Conservation (phyloP, 2,888 invertebrate species). For the Heliconius erato region DNA sequence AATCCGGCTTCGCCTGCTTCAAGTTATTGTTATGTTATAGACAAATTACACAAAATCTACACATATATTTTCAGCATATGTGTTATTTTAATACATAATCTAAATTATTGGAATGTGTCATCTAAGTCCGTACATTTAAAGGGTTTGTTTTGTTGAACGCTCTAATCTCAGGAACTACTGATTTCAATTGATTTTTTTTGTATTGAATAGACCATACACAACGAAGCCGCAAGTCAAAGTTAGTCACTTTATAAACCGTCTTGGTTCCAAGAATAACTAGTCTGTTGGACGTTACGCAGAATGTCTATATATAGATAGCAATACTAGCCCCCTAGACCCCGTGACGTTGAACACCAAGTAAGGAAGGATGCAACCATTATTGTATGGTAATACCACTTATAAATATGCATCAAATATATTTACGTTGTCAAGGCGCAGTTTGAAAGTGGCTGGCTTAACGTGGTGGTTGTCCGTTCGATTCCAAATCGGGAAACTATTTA, state of each 20-base stretch:
- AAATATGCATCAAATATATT: conserved; percentile 12
- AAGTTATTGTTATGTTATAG: no score
- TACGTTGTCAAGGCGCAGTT: not conserved
- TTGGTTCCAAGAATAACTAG: conserved; percentile 17
- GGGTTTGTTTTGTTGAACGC: no score
- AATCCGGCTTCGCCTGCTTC: no score
- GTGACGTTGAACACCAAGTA: conserved; percentile 40
- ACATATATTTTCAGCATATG: no score
- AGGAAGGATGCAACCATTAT: conserved; percentile 47
- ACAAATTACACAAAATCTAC: no score
- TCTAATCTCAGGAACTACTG: no score
- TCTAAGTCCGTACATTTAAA: no score
- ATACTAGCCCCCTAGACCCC: conserved; percentile 17
- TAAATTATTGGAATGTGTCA: no score
- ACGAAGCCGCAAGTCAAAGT: not conserved
- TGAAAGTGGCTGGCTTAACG: not conserved
- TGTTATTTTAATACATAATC: no score
- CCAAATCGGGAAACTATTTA: not conserved
- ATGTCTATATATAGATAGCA: conserved; percentile 4
- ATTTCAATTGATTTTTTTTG: no score
- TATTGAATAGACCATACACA: no score
- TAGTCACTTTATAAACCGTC: not conserved
- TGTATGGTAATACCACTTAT: conserved; percentile 45
- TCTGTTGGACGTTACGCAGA: not conserved
- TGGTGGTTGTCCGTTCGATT: not conserved